phyloP scores from a whole-genome alignment of 2,888 invertebrate genomes.

The Oscheius sp. region DNA sequence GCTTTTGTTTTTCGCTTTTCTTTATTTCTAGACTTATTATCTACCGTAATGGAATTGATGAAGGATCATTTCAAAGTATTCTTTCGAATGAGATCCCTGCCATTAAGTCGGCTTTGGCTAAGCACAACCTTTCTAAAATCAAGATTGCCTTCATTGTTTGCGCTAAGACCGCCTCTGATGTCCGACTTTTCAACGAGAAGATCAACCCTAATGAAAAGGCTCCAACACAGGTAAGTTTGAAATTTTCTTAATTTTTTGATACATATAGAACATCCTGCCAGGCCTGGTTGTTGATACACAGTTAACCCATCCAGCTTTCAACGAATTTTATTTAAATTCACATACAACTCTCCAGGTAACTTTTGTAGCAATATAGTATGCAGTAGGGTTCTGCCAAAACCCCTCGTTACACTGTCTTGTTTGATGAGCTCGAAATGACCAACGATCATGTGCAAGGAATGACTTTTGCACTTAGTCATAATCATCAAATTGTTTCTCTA shows the following conservation, averaged over 20 bases:
- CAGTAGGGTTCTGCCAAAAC: conserved; percentile 65
- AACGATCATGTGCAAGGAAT: conserved; percentile 56
- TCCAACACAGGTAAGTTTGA: neutral
- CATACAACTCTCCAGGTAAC: conserved; percentile 65
- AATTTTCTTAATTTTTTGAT: neutral
- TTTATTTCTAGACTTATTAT: no score
- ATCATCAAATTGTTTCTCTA: conserved; percentile 60
- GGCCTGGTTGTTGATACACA: conserved; percentile 61
- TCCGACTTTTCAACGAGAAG: conserved; percentile 43
- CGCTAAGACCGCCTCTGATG: conserved; percentile 50
- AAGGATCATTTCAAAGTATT: conserved; percentile 42
- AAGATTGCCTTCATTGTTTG: conserved; percentile 54
- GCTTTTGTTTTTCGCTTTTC: no score
- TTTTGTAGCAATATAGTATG: no score
- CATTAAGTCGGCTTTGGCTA: conserved; percentile 40
- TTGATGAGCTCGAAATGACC: conserved; percentile 49
- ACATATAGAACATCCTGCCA: conserved; percentile 50
- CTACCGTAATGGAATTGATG: conserved; percentile 53
- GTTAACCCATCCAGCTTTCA: conserved; percentile 52
- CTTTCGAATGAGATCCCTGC: conserved; percentile 56
- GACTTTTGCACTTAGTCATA: conserved; percentile 55
- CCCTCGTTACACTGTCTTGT: conserved; percentile 63
- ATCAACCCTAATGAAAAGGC: neutral
- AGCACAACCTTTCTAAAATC: conserved; percentile 15
- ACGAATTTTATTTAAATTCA: conserved; percentile 63